Conservation (phyloP, 2,113 vertebrate species). For the Mugil cephalus region DNA sequence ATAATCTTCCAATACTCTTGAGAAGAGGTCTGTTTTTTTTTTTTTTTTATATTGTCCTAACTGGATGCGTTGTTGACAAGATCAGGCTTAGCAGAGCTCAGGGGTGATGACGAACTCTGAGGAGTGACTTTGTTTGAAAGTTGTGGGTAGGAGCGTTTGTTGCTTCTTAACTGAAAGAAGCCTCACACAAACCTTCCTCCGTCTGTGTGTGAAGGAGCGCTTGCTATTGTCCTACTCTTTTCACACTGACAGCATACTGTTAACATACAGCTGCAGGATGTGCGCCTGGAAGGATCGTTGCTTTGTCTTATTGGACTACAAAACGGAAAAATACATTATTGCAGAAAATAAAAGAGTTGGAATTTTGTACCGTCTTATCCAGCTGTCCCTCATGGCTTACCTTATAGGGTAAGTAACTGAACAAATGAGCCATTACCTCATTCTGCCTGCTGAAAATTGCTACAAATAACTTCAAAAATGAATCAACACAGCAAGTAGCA, state of each 20-base stretch:
- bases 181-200: background rate
- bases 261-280: conserved; percentile 72
- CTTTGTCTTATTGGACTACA: conserved; percentile 88
- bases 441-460: background rate
- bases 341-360: conserved; percentile 93
- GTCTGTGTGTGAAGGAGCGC: background rate
- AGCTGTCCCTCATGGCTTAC: conserved; percentile 89
- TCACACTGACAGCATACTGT: background rate
- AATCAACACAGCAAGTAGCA: background rate
- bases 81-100: too few species aligned
- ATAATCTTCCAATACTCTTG: too few species aligned
- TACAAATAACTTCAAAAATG: background rate
- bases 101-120: too few species aligned
- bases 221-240: too few species aligned
- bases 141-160: too few species aligned
- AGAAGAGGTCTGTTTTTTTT: too few species aligned
- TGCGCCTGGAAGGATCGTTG: conserved; percentile 74
- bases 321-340: conserved; percentile 91
- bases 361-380: conserved; percentile 88
- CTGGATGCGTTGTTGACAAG: too few species aligned
- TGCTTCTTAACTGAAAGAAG: too few species aligned
- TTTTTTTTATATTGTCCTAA: too few species aligned
- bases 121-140: too few species aligned
- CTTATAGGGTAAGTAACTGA: conserved; percentile 88
- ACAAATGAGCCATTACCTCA: background rate